Base-by-base conservation (phyloP, 30 jellyfish, hydroid and myxozoan genomes). In the Sanderia malayensis region DNA sequence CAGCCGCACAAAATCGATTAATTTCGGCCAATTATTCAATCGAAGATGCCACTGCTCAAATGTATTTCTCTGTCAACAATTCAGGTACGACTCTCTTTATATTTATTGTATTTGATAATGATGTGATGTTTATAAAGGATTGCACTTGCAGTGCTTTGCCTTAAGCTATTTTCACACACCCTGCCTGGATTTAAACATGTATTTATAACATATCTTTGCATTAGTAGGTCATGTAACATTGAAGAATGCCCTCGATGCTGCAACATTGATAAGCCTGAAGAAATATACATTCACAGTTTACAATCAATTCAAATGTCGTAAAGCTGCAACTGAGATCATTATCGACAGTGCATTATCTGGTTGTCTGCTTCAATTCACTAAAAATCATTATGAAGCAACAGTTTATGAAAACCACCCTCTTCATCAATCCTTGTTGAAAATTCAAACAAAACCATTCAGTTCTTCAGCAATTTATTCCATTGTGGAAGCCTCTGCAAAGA, bases 281-380 rank as follows among this genome's bases (percentile, higher is more conserved):
- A 49, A 66, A 52, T 78, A 27, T 60, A 44, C 89, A 0, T 78
- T 78, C 75, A 53, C 81, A 1, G 89, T 78, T 34, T 78, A 78
- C 89, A 78, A 78, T 33, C 89, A 66, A 32, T 78, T 78, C 82
- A 27, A 47, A 24, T 78, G 89, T 28, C 33, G 89, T n/a, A 61
- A 78, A 53, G 89, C 89, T 8, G 89, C 89, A 18, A 69, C 89
- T 0, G 89, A 64, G 30, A 66, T 82, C 61, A 64, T 82, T 49
- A 46, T 71, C 23, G 86, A 57, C 27, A 67, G 19, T 65, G 80
- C 80, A 59, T 59, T 88, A 81, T 2, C 85, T 32, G 82, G 89
- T 25, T 78, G 89, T 41, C 70, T 73, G 29, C 76, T 73, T 25
- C 80, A 59, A 32, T 82, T 82, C 77, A 47, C 81, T 10, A 57